phyloP scores from a whole-genome alignment of 1,140 invertebrate species.

The Hormaphis cornu region DNA sequence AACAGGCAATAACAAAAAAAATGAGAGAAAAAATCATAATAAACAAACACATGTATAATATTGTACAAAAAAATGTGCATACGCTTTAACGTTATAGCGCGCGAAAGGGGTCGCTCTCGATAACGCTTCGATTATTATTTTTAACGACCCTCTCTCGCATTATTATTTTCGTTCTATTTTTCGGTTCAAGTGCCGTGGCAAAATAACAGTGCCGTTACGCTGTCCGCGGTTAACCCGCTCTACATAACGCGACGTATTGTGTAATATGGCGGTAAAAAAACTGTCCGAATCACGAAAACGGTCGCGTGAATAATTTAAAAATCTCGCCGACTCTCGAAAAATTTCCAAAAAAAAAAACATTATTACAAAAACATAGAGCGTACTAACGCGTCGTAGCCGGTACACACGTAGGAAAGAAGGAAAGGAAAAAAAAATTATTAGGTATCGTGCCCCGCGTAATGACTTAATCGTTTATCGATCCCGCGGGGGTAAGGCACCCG shows the following conservation, averaged over 20 bases:
- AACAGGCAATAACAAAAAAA: not conserved
- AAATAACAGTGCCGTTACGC: too few relatives aligned
- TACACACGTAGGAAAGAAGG: not conserved
- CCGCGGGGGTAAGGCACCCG: slow-evolving; percentile 2
- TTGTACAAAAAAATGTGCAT: too few relatives aligned
- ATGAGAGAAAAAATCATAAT: too few relatives aligned
- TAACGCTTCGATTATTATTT: slow-evolving; percentile 22
- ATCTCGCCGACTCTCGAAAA: not conserved
- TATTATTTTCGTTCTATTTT: not conserved
- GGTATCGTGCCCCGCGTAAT: too few relatives aligned
- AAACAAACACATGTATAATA: too few relatives aligned
- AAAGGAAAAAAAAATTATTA: not conserved
- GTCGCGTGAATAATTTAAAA: slow-evolving; percentile 16
- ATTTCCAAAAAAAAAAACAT: not conserved
- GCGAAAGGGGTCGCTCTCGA: not conserved
- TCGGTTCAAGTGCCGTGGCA: not conserved
- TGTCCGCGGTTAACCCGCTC: not conserved
- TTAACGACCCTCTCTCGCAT: slow-evolving; percentile 29
- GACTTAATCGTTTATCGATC: slow-evolving; percentile 27
- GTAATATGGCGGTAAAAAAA: not conserved
- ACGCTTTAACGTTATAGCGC: not conserved
- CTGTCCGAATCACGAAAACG: not conserved
- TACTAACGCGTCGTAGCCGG: too few relatives aligned
- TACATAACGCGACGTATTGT: not conserved
- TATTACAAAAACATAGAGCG: too few relatives aligned